Evolutionary conservation across 2,113 vertebrate species (phyloP), one percentile per base, ranked within the genome.

Genomic region (Eupsittula cactorum): DNA sequence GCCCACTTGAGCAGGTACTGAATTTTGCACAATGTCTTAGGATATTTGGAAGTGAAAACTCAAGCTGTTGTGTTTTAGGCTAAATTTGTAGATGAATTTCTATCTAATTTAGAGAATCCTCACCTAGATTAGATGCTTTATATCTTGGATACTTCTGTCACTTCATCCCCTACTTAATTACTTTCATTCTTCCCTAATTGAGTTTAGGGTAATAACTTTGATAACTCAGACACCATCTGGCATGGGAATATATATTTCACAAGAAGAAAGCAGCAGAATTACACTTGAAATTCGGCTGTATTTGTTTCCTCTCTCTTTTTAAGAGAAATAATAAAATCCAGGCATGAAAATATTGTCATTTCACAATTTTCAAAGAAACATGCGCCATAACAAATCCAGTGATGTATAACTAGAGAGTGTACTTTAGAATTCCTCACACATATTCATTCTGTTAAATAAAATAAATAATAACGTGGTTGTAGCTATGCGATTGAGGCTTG

Each of bases 191-290:
- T 97, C 79, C 67, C 77, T 96, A 96, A 96, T 88, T 96, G 93
- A 95, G 62, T 95, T 95, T 90, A 90, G 86, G 81, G 52, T 95
- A 96, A 92, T 97, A 96, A 93, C 93, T 97, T 95, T 92, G 94
- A 95, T 95, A 97, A 92, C 86, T 88, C 77, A 93, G 93, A 92
- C 90, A 94, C 95, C 94, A 94, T 96, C 94, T 97, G 97, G 91
- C 93, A 91, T 81, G 77, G 82, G 69, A 92, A 88, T 88, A 81
- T 65, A 92, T 73, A 92, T 96, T 95, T 92, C 60, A 59, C 42
- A 88, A 92, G 87, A 93, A 93, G 70, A 80, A 95, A 86, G 90
- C 57, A 68, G 71, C n/a, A 88, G 89, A 94, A 94, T 74, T 84
- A 29, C 39, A 73, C 57, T 94, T 93, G 62, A 92, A 92, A 74